phyloP scores from a whole-genome alignment of 2,797 vertebrate species.

The Rhabdomys pumilio region DNA sequence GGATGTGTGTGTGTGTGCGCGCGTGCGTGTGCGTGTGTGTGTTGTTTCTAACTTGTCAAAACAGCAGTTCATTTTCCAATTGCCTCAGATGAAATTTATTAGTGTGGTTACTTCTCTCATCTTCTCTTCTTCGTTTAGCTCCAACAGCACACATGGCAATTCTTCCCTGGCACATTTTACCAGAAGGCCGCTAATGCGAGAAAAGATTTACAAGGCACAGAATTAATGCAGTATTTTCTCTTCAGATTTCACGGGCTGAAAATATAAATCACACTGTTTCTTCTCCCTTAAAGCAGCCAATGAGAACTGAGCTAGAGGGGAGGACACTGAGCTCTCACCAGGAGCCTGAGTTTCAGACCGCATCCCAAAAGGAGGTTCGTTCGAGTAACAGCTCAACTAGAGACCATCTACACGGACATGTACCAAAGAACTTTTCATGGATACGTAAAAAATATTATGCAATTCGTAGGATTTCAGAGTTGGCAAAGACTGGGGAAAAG shows the following conservation, averaged over 20 bases:
- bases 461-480: conserved; percentile 40
- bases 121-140: conserved; percentile 75
- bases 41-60: conserved; percentile 82
- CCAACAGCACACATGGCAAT: conserved; percentile 82
- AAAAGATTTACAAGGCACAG: conserved; percentile 84
- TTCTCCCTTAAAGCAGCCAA: neutral
- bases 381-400: neutral
- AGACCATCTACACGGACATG: neutral
- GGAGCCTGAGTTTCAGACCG: neutral
- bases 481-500: neutral
- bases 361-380: neutral
- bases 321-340: neutral
- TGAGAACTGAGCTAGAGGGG: conserved; percentile 3
- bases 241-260: conserved; percentile 77
- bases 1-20: conserved; percentile 63
- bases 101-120: conserved; percentile 81
- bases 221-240: conserved; percentile 80
- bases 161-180: conserved; percentile 78
- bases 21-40: conserved; percentile 40
- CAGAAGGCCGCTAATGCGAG: conserved; percentile 83
- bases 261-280: conserved; percentile 77
- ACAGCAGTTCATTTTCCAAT: conserved; percentile 77
- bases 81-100: conserved; percentile 79
- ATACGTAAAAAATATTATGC: neutral
- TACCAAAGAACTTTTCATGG: conserved; percentile 3